Conservation (phyloP, 2,113 vertebrate species). For the Percina caprodes region DNA sequence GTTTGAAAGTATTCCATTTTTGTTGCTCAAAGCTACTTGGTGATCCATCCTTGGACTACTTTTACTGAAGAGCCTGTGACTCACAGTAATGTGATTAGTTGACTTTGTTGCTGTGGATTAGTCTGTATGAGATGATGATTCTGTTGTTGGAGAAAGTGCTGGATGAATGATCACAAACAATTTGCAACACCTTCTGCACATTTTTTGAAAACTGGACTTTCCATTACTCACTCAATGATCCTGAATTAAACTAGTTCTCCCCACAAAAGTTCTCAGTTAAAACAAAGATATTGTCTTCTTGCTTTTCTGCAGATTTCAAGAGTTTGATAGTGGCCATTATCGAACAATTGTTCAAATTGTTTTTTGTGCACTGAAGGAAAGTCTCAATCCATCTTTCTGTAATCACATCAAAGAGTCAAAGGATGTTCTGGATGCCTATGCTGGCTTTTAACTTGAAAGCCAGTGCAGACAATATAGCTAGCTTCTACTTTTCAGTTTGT, state of each 20-base stretch:
- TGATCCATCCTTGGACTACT: constrained; percentile 51
- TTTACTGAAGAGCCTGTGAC: constrained; percentile 37
- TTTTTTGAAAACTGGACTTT: constrained; percentile 5
- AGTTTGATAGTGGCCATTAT: constrained; percentile 23
- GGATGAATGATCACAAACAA: constrained; percentile 16
- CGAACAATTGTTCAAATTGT: constrained; percentile 23
- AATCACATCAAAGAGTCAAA: constrained; percentile 67
- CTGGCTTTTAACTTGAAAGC: constrained; percentile 51
- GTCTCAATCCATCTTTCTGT: constrained; percentile 53
- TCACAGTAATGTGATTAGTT: constrained; percentile 63
- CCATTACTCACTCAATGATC: constrained; percentile 1
- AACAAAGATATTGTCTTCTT: constrained; percentile 1
- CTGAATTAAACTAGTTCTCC: not conserved
- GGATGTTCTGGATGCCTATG: constrained; percentile 30
- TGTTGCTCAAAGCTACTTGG: constrained; percentile 52
- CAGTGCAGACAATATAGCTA: constrained; percentile 23
- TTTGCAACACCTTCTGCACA: not conserved
- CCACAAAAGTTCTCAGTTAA: not conserved
- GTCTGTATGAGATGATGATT: constrained; percentile 33
- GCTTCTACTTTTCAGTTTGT: not conserved
- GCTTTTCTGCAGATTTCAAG: constrained; percentile 1
- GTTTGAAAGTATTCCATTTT: constrained; percentile 53
- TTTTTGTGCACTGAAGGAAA: constrained; percentile 23
- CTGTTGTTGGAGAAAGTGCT: constrained; percentile 2
- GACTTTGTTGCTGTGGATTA: constrained; percentile 57